Percentiles rank a stretch among this genome's conserved stretches.
These are phyloP conservation scores for Pontoporia blainvillei DNA, from an alignment of 2,113 vertebrate species.

Conservation along the genomic window DNA sequence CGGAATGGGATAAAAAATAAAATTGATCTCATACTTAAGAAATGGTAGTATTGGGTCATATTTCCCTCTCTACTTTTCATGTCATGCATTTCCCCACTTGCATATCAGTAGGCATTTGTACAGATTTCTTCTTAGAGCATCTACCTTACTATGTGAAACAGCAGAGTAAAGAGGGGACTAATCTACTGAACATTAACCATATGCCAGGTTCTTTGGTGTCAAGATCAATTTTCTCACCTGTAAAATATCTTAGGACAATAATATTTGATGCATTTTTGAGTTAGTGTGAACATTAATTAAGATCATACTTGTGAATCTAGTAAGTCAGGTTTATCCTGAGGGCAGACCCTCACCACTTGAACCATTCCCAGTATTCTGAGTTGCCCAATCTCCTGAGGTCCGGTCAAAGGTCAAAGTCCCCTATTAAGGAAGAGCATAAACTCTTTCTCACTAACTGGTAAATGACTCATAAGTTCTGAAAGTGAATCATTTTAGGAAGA, in stretches of 20 bases:
- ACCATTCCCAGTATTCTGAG: neutral
- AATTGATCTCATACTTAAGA: neutral
- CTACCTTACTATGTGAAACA: neutral
- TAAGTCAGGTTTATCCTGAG: neutral
- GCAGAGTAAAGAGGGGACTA: neutral
- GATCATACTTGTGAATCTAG: neutral
- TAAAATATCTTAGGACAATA: neutral
- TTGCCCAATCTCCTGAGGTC: neutral
- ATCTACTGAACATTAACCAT: neutral
- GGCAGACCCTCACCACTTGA: neutral
- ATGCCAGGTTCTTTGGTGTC: neutral
- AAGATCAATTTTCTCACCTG: neutral
- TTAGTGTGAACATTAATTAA: neutral
- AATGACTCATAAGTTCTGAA: neutral
- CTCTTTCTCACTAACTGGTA: neutral
- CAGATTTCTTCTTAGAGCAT: neutral
- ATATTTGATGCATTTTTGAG: neutral
- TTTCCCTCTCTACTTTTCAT: neutral
- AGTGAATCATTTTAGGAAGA: neutral
- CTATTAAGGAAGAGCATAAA: neutral
- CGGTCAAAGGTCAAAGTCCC: neutral
- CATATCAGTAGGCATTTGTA: neutral
- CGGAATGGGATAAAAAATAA: neutral
- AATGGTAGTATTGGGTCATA: neutral
- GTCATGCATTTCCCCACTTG: neutral